Conservation (phyloP, 1,140 invertebrate genomes). For the Brachystomella parvula region DNA sequence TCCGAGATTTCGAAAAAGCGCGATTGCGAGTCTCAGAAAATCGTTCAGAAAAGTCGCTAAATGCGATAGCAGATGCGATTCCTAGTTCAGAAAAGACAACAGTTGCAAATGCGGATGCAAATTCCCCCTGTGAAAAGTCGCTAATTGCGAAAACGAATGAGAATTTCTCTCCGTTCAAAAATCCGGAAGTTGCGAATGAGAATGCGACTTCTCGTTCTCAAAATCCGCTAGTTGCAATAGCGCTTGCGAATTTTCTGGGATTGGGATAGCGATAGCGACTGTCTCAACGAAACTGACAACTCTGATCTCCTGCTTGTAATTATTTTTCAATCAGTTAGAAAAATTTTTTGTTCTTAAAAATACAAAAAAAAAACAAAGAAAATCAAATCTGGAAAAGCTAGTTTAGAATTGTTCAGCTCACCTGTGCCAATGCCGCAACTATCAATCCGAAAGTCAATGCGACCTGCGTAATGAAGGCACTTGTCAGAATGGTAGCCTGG, state of each 20-base stretch:
- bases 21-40: too few species aligned
- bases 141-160: background rate
- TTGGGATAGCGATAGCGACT: background rate
- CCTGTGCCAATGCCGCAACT: constrained; percentile 77
- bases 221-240: background rate
- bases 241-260: background rate
- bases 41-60: too few species aligned
- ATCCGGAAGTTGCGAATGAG: too few species aligned
- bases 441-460: constrained; percentile 79
- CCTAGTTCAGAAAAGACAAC: too few species aligned
- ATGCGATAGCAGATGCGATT: too few species aligned
- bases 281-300: background rate
- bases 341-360: background rate
- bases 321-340: background rate
- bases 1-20: too few species aligned
- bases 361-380: background rate
- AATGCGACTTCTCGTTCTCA: too few species aligned
- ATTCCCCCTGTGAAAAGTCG: too few species aligned
- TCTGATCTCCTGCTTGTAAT: background rate
- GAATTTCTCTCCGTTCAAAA: background rate
- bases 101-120: too few species aligned
- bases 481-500: constrained; percentile 34
- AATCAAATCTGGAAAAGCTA: background rate
- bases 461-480: constrained; percentile 57
- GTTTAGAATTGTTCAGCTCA: constrained; percentile 44